Conservation (phyloP, 2,888 invertebrate genomes). For the Lithosia quadra region DNA sequence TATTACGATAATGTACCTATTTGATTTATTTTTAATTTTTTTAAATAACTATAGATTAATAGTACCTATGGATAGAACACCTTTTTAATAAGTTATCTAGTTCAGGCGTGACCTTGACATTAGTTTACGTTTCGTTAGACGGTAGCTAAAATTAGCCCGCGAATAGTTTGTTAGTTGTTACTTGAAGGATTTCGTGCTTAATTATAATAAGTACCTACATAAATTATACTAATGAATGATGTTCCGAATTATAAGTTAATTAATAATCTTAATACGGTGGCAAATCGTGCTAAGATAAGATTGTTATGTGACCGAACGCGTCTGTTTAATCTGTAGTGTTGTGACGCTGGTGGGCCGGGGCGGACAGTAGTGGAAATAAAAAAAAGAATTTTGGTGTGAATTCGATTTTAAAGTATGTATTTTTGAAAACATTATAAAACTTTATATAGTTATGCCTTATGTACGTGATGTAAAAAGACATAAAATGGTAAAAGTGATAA, state of each 20-base stretch:
- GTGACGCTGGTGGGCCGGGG: constrained; percentile 15
- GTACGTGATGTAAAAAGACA: background rate
- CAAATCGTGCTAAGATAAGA: constrained; percentile 18
- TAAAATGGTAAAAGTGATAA: background rate
- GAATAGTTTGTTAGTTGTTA: background rate
- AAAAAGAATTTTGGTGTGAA: background rate
- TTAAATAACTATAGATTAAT: too few relatives aligned
- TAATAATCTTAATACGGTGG: constrained; percentile 1
- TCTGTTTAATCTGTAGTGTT: constrained; percentile 17
- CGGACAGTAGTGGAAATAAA: constrained; percentile 7
- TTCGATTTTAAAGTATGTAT: constrained; percentile 9
- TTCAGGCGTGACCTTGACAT: background rate
- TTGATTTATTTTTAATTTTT: too few relatives aligned
- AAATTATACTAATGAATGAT: background rate
- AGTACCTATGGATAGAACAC: too few relatives aligned
- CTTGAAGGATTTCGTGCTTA: background rate
- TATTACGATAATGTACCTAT: background rate
- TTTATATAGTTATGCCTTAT: background rate
- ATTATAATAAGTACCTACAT: background rate
- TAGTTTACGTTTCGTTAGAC: background rate
- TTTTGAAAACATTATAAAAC: background rate
- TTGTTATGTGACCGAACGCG: constrained; percentile 10
- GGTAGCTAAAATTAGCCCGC: background rate
- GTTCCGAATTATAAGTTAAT: background rate
- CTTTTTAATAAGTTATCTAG: too few relatives aligned